These are phyloP conservation scores for Orussus abietinus DNA, from an alignment of 1,140 invertebrate species.

Conservation along the genomic window DNA sequence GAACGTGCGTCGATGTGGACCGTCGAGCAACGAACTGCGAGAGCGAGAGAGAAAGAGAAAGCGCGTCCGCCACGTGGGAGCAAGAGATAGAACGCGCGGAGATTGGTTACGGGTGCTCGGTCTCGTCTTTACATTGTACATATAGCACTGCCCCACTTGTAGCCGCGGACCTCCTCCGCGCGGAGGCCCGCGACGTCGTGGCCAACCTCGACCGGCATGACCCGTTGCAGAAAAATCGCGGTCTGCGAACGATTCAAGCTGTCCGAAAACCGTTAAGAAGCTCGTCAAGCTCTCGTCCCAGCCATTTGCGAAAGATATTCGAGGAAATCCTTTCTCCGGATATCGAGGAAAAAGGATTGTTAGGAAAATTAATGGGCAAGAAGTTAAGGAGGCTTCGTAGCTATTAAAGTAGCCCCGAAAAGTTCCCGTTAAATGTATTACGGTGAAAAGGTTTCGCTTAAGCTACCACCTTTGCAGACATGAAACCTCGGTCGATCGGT, in stretches of 20 bases:
- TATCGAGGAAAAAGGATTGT: too few species aligned
- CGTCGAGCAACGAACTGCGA: conserved; percentile 6
- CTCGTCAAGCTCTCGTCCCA: background rate
- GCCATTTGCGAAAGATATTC: background rate
- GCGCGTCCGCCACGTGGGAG: conserved; percentile 3
- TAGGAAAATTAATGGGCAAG: too few species aligned
- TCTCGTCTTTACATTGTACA: conserved; percentile 31
- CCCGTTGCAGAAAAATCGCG: background rate
- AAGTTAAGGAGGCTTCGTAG: too few species aligned
- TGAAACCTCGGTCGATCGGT: too few species aligned
- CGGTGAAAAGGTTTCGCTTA: too few species aligned
- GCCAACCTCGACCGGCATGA: background rate
- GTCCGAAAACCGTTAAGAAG: background rate
- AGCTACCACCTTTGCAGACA: too few species aligned
- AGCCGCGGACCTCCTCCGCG: background rate
- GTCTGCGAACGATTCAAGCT: background rate
- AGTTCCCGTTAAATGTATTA: too few species aligned
- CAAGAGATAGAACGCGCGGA: conserved; percentile 5
- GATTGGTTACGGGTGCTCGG: conserved; percentile 19
- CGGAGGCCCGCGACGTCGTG: background rate
- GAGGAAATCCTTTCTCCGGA: too few species aligned
- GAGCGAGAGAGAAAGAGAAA: conserved; percentile 6
- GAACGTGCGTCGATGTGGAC: conserved; percentile 4
- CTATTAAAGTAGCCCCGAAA: too few species aligned
- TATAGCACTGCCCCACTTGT: conserved; percentile 32